Evolutionary conservation across 2,113 vertebrate species (phyloP).

Genomic region (Cyprinodon tularosa): DNA sequence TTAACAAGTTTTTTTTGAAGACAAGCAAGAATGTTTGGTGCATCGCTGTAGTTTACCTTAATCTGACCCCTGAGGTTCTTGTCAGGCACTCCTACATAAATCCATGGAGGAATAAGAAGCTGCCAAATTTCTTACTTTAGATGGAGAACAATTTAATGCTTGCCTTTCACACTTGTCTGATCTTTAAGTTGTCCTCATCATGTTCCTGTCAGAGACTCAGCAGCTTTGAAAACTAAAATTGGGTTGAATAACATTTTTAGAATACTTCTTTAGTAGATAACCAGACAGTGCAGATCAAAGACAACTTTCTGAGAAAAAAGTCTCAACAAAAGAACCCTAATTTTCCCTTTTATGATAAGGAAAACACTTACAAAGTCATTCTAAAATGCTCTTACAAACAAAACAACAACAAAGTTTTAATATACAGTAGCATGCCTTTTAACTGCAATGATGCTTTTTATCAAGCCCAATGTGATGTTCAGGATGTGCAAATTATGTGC

Average conservation of each 20-base stretch:
- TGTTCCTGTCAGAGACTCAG: conserved; percentile 52
- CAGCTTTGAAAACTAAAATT: conserved; percentile 55
- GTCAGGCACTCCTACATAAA: neutral
- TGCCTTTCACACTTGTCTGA: conserved; percentile 43
- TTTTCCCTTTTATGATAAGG: neutral
- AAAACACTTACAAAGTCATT: neutral
- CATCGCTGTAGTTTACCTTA: neutral
- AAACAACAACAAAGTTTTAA: neutral
- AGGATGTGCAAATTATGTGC: too few relatives aligned
- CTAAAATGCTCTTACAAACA: neutral
- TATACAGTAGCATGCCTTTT: neutral
- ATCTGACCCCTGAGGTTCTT: conserved; percentile 15
- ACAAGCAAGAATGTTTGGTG: neutral
- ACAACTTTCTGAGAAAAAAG: neutral
- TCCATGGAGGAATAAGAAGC: conserved; percentile 17
- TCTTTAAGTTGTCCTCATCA: conserved; percentile 40
- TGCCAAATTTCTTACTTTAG: conserved; percentile 31
- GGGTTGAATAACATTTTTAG: conserved; percentile 40
- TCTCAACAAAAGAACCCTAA: neutral
- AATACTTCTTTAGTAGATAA: conserved; percentile 31
- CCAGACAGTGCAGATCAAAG: conserved; percentile 11
- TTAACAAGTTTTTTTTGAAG: neutral
- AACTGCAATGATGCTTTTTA: neutral
- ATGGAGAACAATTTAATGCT: conserved; percentile 41
- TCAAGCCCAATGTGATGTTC: too few relatives aligned